These are phyloP conservation scores for Crotalus helleri DNA, from an alignment of 2,113 vertebrate species.

Conservation along the genomic window DNA sequence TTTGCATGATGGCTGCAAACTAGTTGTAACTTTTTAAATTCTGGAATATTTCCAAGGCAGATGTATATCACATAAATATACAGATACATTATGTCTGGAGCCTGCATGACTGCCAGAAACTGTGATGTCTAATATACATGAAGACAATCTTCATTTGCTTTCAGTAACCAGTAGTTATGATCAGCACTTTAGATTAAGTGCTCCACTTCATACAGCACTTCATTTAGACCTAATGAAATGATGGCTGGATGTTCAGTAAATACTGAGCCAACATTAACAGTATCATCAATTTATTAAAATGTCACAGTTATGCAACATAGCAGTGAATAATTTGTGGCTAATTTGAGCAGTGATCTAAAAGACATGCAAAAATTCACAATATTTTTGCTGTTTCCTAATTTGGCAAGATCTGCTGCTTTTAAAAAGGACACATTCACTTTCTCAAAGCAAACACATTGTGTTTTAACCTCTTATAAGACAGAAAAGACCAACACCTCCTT, in stretches of 20 bases:
- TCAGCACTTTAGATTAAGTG: constrained; percentile 5
- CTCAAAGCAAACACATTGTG: not conserved
- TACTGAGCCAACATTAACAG: constrained; percentile 10
- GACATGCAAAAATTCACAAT: not conserved
- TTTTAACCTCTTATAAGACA: not conserved
- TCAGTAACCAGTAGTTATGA: constrained; percentile 23
- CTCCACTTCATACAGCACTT: constrained; percentile 16
- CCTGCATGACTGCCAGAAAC: not conserved
- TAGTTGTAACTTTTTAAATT: not conserved
- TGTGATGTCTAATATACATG: not conserved
- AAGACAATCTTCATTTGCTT: constrained; percentile 26
- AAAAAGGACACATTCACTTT: not conserved
- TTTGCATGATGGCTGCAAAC: not conserved
- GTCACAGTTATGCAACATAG: constrained; percentile 16
- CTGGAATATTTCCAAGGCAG: not conserved
- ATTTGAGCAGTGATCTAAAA: constrained; percentile 15
- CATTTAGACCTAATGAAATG: constrained; percentile 22
- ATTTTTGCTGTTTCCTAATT: not conserved
- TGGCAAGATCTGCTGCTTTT: not conserved
- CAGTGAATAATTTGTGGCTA: constrained; percentile 6
- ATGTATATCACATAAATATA: not conserved
- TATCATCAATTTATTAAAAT: constrained; percentile 28
- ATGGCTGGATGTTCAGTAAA: constrained; percentile 33
- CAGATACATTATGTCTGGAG: not conserved
- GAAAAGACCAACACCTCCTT: not conserved